A percentile compares a stretch with the other conserved stretches of the same genome.
These are phyloP conservation scores for Phania funesta DNA, from an alignment of 2,888 invertebrate species.

Conservation along the genomic window DNA sequence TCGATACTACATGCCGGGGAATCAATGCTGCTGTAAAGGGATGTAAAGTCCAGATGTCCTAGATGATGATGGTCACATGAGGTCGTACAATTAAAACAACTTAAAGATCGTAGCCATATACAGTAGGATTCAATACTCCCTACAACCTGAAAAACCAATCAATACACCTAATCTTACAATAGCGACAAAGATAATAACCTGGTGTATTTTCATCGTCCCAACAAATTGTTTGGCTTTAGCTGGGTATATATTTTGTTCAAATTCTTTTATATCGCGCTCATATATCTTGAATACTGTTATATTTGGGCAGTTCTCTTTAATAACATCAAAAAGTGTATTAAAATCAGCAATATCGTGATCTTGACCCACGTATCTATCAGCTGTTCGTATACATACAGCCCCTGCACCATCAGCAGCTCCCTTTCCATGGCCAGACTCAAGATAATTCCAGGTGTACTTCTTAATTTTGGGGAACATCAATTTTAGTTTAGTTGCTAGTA, in stretches of 20 bases:
- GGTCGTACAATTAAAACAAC: constrained; percentile 30
- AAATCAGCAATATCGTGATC: constrained; percentile 19
- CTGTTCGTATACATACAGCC: constrained; percentile 6
- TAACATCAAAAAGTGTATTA: constrained; percentile 9
- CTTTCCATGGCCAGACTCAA: constrained; percentile 1
- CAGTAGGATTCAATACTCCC: too few relatives aligned
- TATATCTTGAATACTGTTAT: constrained; percentile 30
- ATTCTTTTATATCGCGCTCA: constrained; percentile 17
- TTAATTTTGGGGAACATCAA: constrained; percentile 69
- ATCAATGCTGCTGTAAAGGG: constrained; percentile 15
- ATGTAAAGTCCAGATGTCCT: constrained; percentile 21
- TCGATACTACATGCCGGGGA: constrained; percentile 14
- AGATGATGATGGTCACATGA: constrained; percentile 36
- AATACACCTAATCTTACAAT: too few relatives aligned
- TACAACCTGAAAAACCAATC: too few relatives aligned
- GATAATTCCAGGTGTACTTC: constrained; percentile 72
- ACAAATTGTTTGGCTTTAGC: constrained; percentile 28
- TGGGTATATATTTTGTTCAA: background rate
- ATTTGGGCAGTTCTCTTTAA: constrained; percentile 1
- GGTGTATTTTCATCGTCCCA: constrained; percentile 24
- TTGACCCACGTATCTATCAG: constrained; percentile 1
- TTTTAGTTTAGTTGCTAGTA: constrained; percentile 63
- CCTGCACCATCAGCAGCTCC: constrained; percentile 4
- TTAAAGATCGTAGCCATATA: constrained; percentile 8
- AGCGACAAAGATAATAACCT: too few relatives aligned